Base-by-base conservation (phyloP, 1,140 invertebrate species). In the Brachionus angularis region DNA sequence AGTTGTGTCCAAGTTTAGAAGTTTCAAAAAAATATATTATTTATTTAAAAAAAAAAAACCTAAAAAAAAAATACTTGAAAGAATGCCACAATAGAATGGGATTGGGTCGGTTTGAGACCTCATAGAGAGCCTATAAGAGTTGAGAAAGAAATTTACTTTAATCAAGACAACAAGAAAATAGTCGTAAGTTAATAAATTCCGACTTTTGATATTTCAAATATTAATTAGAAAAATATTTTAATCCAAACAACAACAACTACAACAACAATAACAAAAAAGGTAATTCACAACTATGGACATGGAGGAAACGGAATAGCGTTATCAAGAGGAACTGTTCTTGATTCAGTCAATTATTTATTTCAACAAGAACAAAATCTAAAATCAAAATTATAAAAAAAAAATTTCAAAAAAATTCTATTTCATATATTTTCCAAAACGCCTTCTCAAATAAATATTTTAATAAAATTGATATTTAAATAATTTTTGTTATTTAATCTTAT, bases 201-300 rank as follows among this genome's bases (percentile, higher is more conserved):
- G n/a, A n/a, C n/a, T n/a, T n/a, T n/a, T n/a, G n/a, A n/a, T n/a
- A n/a, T 25, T 34, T 50, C 55, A 29, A 29, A 23, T 42, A 31
- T 10, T 52, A 8, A 36, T 73, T 23, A 55, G 18, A 3, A 14
- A 39, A 58, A 1, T 1, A 21, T 36, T 33, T 50, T 52, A 27
- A 23, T 39, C 14, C 7, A n/a, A n/a, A n/a, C n/a, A n/a, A n/a
- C n/a, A n/a, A n/a, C n/a, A n/a, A n/a, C n/a, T 14, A 21, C 4
- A 52, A 29, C 14, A 69, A 21, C 21, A 16, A 12, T 53, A 14
- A 39, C 21, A 8, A 12, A 21, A 14, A 33, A 52, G 55, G 23
- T 64, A n/a, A 86, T 95, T 0, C 91, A 96, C 78, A 91, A 93
- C 79, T 95, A 95, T 78, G 93, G 92, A 3, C 92, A 95, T 77